Conservation (phyloP, 1,140 invertebrate genomes). For the Pemphigus obesinymphae region DNA sequence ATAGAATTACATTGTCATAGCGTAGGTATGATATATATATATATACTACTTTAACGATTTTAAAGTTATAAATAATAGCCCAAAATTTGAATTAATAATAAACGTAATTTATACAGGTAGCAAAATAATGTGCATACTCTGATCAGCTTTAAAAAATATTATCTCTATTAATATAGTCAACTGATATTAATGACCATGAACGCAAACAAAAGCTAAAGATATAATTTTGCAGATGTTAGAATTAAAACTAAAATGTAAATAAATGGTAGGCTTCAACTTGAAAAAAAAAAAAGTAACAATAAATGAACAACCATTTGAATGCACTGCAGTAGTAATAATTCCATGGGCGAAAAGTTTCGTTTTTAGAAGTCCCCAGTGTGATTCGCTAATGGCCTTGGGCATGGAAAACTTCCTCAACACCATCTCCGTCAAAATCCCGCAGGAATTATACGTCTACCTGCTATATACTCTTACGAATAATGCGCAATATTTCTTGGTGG, state of each 20-base stretch:
- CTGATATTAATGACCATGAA: background rate
- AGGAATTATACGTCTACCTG: conserved; percentile 37
- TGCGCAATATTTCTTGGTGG: conserved; percentile 25
- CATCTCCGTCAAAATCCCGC: conserved; percentile 9
- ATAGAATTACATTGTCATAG: too few species aligned
- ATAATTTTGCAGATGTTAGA: background rate
- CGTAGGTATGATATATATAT: too few species aligned
- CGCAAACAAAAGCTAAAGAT: background rate
- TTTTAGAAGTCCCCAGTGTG: conserved; percentile 39
- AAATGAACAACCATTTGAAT: conserved; percentile 28
- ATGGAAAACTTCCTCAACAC: conserved; percentile 18
- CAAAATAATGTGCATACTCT: background rate
- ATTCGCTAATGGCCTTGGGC: conserved; percentile 33
- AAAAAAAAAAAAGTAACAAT: conserved; percentile 22
- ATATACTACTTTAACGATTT: too few species aligned
- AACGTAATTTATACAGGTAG: too few species aligned
- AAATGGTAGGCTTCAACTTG: conserved; percentile 10
- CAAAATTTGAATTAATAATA: too few species aligned
- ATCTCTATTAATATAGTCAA: background rate
- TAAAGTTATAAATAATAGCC: too few species aligned
- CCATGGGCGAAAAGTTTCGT: conserved; percentile 32
- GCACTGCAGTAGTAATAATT: conserved; percentile 30
- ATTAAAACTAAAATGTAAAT: conserved; percentile 28
- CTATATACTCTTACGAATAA: conserved; percentile 20
- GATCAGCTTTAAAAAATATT: too few species aligned